Evolutionary conservation across 2,888 invertebrate species (phyloP), one percentile per base, ranked within the genome.

Genomic region (Colletes collaris): DNA sequence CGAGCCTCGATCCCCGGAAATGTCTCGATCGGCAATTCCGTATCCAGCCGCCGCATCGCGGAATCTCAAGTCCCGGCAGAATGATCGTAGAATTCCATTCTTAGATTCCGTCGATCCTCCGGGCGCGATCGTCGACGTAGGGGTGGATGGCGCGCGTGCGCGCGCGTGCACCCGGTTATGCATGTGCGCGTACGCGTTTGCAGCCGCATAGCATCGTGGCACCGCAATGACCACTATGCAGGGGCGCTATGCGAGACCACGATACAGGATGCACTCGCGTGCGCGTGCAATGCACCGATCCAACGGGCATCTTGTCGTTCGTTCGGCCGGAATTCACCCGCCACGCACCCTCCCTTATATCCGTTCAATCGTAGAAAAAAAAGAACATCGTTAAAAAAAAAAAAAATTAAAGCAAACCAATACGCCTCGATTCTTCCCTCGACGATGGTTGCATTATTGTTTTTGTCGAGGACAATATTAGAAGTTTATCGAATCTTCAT

Each of bases 181-280:
- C 37, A 69, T 52, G 65, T 49, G 53, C 59, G 56, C 40, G 37
- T 52, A 59, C 62, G 50, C 68, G 52, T 58, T 68, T 72, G 60
- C 58, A 65, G 62, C 52, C 72, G 85, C 86, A 86, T 89, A 87
- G 83, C 86, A 88, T 82, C 83, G 85, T 67, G 76, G 50, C 73
- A 86, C 87, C 86, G 81, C 88, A 86, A 89, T 89, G 88, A 84
- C 89, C 87, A 86, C 86, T 87, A 90, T 90, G 89, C 88, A 84
- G 74, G 70, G 68, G 74, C 63, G 86, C 86, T 87, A 86, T 86
- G 86, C 59, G 73, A 77, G 62, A 74, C 76, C 63, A 67, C 74
- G 19, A 63, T 63, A 44, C 76, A 59, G 60, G 82, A 76, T 75
- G 78, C 68, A 63, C 76, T 75, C 63, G 72, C 69, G 74, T 76